phyloP scores from a whole-genome alignment of 1,140 invertebrate species.

The Drosophila nikananu region DNA sequence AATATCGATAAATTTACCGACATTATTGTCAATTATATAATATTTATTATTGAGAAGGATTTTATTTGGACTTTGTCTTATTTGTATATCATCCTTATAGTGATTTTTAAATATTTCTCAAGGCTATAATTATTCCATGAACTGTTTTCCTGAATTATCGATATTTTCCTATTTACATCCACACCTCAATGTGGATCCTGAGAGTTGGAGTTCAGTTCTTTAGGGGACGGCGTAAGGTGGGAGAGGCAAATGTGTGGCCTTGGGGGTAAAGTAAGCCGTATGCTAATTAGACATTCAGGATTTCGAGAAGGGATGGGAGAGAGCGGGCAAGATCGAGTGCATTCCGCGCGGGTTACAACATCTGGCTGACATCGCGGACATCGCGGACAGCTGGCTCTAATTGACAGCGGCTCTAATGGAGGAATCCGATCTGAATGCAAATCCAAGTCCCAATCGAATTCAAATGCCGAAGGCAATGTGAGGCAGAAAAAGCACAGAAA shows the following conservation, averaged over 20 bases:
- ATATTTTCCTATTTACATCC: not conserved
- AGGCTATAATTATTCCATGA: not conserved
- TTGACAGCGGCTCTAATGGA: constrained; percentile 48
- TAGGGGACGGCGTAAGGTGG: constrained; percentile 1
- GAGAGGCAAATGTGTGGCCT: constrained; percentile 14
- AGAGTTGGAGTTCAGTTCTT: not conserved
- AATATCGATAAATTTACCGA: not conserved
- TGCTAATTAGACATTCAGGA: constrained; percentile 42
- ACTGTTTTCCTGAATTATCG: not conserved
- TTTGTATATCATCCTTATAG: not conserved
- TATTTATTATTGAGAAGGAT: too few species aligned
- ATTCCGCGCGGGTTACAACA: constrained; percentile 23
- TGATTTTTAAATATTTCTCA: not conserved
- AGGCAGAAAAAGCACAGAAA: constrained; percentile 10
- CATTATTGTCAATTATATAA: too few species aligned
- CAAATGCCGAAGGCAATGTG: constrained; percentile 3
- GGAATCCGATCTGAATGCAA: constrained; percentile 30
- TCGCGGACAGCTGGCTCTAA: constrained; percentile 38
- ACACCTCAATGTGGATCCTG: not conserved
- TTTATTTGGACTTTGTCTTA: too few species aligned
- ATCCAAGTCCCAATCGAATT: constrained; percentile 7
- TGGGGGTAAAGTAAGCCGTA: constrained; percentile 32
- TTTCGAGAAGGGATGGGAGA: not conserved
- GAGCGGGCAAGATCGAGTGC: constrained; percentile 23
- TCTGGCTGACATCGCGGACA: constrained; percentile 37